Evolutionary conservation across 2,888 invertebrate species (phyloP).

Genomic region (Macrophya alboannulata): DNA sequence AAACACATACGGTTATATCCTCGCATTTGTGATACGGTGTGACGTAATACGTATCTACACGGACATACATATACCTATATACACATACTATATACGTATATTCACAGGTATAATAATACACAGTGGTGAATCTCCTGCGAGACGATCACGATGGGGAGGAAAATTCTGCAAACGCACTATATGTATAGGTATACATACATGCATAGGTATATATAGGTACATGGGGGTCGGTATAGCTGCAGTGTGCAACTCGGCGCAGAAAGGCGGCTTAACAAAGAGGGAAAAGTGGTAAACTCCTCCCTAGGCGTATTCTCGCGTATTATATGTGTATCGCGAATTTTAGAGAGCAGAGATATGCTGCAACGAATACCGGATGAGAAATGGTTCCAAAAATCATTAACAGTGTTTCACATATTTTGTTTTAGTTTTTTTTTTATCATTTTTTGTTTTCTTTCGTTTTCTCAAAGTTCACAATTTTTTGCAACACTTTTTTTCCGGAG

Average conservation of each 20-base stretch:
- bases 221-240: not conserved
- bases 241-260: slow-evolving; percentile 11
- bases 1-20: slow-evolving; percentile 77
- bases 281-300: not conserved
- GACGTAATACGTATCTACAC: not conserved
- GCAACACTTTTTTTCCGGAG: not conserved
- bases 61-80: not conserved
- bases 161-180: slow-evolving; percentile 11
- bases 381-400: not conserved
- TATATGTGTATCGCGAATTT: not conserved
- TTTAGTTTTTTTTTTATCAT: not conserved
- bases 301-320: not conserved
- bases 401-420: not conserved
- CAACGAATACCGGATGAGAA: not conserved
- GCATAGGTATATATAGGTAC: not conserved
- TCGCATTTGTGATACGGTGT: slow-evolving; percentile 64
- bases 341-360: not conserved
- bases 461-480: not conserved
- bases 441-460: too few relatives aligned
- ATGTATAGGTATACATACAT: not conserved
- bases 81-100: too few relatives aligned
- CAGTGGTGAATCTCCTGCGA: slow-evolving; percentile 67
- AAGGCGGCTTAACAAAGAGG: slow-evolving; percentile 30
- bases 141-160: slow-evolving; percentile 56
- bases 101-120: not conserved